phyloP scores from a whole-genome alignment of 2,888 invertebrate species.

The Abscondita cerata region DNA sequence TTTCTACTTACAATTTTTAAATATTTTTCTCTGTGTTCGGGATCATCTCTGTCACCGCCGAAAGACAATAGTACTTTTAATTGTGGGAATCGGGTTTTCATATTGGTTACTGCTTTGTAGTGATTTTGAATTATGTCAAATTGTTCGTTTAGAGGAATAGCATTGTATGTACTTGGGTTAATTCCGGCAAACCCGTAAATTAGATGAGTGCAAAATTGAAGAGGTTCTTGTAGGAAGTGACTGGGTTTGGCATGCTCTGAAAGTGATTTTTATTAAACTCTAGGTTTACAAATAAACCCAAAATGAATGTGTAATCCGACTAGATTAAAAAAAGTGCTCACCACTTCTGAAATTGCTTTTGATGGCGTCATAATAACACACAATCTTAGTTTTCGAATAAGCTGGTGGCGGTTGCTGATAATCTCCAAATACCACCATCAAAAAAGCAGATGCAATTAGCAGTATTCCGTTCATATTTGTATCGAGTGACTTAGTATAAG shows the following conservation, averaged over 20 bases:
- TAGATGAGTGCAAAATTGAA: slow-evolving; percentile 80
- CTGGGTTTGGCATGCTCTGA: slow-evolving; percentile 79
- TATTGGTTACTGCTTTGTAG: slow-evolving; percentile 72
- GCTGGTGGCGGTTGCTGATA: no score
- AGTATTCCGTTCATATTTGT: no score
- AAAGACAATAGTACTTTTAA: slow-evolving; percentile 77
- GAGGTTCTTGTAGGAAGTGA: slow-evolving; percentile 76
- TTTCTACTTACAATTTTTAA: slow-evolving; percentile 66
- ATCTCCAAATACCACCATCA: no score
- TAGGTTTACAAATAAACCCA: no score
- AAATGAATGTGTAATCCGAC: no score
- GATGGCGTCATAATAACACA: slow-evolving; percentile 79
- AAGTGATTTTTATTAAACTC: no score
- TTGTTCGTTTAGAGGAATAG: slow-evolving; percentile 73
- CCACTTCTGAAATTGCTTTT: slow-evolving; percentile 72
- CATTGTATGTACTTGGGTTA: slow-evolving; percentile 72
- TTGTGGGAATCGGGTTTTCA: slow-evolving; percentile 74
- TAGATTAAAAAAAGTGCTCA: slow-evolving; percentile 57
- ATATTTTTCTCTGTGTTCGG: slow-evolving; percentile 68
- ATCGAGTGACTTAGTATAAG: no score
- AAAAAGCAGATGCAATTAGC: no score
- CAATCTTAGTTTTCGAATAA: no score
- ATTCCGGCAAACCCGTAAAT: slow-evolving; percentile 81
- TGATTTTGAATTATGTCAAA: slow-evolving; percentile 78
- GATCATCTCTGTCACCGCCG: slow-evolving; percentile 76